These are phyloP conservation scores for Embiotoca jacksoni DNA, from an alignment of 2,113 vertebrate genomes.

Conservation along the genomic window DNA sequence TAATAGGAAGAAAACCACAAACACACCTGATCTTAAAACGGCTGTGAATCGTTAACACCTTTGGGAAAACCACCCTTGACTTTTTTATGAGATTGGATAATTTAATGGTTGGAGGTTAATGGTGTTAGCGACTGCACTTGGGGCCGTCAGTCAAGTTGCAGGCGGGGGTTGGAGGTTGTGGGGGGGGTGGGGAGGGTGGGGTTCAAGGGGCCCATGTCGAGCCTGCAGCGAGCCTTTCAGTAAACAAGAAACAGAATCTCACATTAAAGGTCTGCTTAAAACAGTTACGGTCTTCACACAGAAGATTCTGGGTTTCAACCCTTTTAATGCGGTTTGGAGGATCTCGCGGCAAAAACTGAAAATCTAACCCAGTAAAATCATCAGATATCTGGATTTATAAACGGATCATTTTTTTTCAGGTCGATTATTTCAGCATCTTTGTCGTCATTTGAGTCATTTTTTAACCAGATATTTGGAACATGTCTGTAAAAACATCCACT, in stretches of 20 bases:
- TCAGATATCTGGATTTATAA: no score
- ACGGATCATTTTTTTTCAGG: no score
- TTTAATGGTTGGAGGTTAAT: constrained; percentile 65
- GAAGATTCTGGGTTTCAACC: no score
- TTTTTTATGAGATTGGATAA: constrained; percentile 59
- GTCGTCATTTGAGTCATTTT: no score
- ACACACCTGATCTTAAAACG: background rate
- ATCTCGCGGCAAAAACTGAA: no score
- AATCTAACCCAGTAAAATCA: no score
- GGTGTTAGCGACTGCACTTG: constrained; percentile 63
- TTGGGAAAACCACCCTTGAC: constrained; percentile 37
- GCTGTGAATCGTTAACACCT: constrained; percentile 19
- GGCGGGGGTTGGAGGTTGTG: constrained; percentile 5
- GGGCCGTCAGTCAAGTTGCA: constrained; percentile 52
- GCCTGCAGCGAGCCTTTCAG: background rate
- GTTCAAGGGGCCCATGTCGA: no score
- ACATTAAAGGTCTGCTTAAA: constrained; percentile 6
- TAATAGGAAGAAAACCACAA: background rate
- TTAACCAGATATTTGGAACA: no score
- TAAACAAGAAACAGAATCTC: constrained; percentile 46
- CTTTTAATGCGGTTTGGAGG: no score
- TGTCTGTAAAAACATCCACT: no score
- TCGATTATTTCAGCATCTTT: no score
- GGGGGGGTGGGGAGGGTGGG: constrained; percentile 17
- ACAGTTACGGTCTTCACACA: background rate